phyloP scores from a whole-genome alignment of 2,113 vertebrate genomes.

The Enhydra lutris region DNA sequence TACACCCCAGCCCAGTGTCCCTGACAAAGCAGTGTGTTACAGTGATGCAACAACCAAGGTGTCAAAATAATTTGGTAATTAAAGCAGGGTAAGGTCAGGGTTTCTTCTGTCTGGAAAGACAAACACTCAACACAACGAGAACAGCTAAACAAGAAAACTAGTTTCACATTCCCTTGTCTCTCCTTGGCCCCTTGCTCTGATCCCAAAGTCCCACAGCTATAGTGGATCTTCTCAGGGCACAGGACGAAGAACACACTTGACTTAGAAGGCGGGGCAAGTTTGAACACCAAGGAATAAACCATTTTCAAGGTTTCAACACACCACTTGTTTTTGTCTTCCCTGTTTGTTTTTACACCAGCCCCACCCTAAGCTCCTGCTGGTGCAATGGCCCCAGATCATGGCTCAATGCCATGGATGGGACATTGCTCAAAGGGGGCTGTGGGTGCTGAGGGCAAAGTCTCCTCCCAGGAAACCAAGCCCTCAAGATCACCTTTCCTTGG shows the following conservation, averaged over 20 bases:
- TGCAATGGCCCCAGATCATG: conserved; percentile 25
- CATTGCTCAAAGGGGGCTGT: conserved; percentile 43
- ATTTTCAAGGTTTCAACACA: conserved; percentile 71
- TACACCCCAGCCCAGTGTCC: conserved; percentile 59
- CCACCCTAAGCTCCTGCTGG: conserved; percentile 39
- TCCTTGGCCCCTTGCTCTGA: not conserved
- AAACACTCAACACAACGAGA: conserved; percentile 64
- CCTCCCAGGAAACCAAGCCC: conserved; percentile 21
- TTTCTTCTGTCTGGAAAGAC: conserved; percentile 69
- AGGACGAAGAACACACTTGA: not conserved
- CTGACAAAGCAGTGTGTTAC: conserved; percentile 71
- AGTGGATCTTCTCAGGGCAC: not conserved
- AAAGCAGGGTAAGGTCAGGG: conserved; percentile 76
- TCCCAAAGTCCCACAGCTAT: not conserved
- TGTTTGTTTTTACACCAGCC: conserved; percentile 64
- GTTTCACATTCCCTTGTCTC: not conserved
- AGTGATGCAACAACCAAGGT: conserved; percentile 77
- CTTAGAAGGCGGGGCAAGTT: not conserved
- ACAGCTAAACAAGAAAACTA: conserved; percentile 12
- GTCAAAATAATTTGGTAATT: conserved; percentile 82
- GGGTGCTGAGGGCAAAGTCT: not conserved
- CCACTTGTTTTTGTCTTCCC: conserved; percentile 59
- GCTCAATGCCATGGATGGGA: not conserved
- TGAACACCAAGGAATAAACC: conserved; percentile 34
- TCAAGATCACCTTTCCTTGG: not conserved